Evolutionary conservation across 2,888 invertebrate genomes (phyloP).

Genomic region (Yponomeuta sedellus): DNA sequence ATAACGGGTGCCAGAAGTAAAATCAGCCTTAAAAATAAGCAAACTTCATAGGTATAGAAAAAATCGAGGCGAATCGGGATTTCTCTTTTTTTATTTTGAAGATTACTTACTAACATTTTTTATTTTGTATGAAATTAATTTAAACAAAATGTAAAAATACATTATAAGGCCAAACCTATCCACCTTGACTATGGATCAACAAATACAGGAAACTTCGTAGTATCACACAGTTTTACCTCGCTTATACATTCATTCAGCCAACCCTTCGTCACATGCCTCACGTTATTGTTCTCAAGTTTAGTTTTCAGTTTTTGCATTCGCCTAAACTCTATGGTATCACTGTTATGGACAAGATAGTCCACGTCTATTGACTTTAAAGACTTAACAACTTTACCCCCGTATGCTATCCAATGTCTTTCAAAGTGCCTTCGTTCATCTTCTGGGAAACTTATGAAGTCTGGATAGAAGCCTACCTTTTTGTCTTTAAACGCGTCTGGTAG

Average conservation of each 20-base stretch:
- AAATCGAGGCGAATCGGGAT: too few species aligned
- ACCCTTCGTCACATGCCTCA: constrained; percentile 53
- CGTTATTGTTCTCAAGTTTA: constrained; percentile 34
- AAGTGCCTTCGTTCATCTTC: constrained; percentile 51
- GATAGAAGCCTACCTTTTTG: constrained; percentile 59
- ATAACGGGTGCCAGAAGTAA: too few species aligned
- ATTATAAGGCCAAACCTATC: too few species aligned
- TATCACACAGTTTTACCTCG: constrained; percentile 46
- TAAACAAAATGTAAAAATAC: not conserved
- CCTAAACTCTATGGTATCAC: constrained; percentile 38
- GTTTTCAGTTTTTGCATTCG: constrained; percentile 45
- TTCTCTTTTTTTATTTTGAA: too few species aligned
- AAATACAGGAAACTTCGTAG: constrained; percentile 45
- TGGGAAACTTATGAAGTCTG: constrained; percentile 61
- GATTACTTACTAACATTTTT: too few species aligned
- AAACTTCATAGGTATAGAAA: too few species aligned
- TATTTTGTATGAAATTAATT: too few species aligned
- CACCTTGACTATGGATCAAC: constrained; percentile 32
- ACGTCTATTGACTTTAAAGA: constrained; percentile 47
- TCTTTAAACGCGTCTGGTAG: constrained; percentile 53
- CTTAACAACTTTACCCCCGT: constrained; percentile 70
- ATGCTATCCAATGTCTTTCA: constrained; percentile 80
- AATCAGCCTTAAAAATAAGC: too few species aligned
- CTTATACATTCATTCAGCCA: constrained; percentile 62
- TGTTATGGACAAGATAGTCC: constrained; percentile 54